Percentiles rank a stretch among this genome's conserved stretches.
Conservation (phyloP, 2,113 vertebrate species). For the Apeltes quadracus region DNA sequence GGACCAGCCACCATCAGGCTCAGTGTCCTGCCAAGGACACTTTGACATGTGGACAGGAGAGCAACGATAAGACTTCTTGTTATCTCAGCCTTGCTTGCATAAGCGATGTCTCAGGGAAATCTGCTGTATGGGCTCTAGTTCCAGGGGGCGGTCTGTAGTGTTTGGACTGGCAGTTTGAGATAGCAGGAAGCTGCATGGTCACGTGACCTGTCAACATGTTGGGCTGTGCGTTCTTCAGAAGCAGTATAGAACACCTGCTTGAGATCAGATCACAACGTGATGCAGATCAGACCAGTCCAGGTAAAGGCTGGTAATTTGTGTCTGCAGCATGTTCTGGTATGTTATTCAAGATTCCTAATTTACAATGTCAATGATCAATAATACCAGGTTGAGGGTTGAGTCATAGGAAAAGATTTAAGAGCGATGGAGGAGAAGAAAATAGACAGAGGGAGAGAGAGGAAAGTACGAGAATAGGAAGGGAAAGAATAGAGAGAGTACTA, state of each 20-base stretch:
- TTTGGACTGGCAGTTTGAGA: neutral
- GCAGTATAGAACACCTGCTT: neutral
- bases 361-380: no score
- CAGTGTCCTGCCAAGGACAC: neutral
- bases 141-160: no score
- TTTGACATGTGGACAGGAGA: slow-evolving; percentile 5
- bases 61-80: neutral
- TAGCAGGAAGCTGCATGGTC: neutral
- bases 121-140: neutral
- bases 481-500: no score
- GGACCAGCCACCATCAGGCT: neutral
- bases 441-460: no score
- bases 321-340: neutral
- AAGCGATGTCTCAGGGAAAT: neutral
- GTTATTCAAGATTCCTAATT: neutral
- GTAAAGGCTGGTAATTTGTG: no score
- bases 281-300: no score
- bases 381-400: no score
- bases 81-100: neutral
- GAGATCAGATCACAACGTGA: neutral
- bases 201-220: neutral
- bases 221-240: neutral
- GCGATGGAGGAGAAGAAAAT: neutral
- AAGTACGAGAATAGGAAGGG: no score
- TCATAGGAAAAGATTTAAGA: no score